These are phyloP conservation scores for Leucophenga montana DNA, from an alignment of 2,888 invertebrate species.

Conservation along the genomic window DNA sequence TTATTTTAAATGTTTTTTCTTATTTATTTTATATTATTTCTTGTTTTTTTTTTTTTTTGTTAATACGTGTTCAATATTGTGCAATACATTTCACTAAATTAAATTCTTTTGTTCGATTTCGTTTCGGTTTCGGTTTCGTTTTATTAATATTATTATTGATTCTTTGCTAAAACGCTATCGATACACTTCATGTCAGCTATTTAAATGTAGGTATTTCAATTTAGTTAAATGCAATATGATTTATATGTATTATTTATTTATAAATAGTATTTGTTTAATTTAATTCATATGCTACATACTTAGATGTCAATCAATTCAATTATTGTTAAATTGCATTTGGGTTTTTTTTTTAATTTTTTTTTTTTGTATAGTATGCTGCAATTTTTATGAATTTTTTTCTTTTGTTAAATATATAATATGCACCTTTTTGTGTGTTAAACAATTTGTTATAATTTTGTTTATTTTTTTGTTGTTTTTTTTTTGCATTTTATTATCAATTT, in stretches of 20 bases:
- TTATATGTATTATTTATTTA: conserved; percentile 26
- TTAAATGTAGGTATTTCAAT: conserved; percentile 39
- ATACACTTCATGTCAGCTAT: conserved; percentile 42
- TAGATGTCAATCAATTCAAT: conserved; percentile 9
- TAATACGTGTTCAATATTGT: conserved; percentile 63
- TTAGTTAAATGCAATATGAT: conserved; percentile 41
- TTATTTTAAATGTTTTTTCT: conserved; percentile 24
- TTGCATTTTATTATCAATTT: conserved; percentile 34
- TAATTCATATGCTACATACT: conserved; percentile 27
- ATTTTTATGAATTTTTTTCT: conserved; percentile 21
- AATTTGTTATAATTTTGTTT: too few relatives aligned
- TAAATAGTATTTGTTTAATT: conserved; percentile 43
- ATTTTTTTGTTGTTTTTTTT: too few relatives aligned
- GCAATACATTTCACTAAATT: conserved; percentile 66
- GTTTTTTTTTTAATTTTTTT: too few relatives aligned
- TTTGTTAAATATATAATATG: background rate
- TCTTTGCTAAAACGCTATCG: conserved; percentile 54
- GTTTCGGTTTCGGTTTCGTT: conserved; percentile 33
- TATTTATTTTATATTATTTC: conserved; percentile 22
- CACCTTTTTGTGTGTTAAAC: conserved; percentile 6
- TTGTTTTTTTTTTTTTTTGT: conserved; percentile 53
- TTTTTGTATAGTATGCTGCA: conserved; percentile 30
- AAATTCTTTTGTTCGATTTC: conserved; percentile 45
- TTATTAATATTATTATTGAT: conserved; percentile 42
- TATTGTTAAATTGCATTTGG: conserved; percentile 14